Evolutionary conservation across 2,888 invertebrate species (phyloP).

Genomic region (Plusia festucae): DNA sequence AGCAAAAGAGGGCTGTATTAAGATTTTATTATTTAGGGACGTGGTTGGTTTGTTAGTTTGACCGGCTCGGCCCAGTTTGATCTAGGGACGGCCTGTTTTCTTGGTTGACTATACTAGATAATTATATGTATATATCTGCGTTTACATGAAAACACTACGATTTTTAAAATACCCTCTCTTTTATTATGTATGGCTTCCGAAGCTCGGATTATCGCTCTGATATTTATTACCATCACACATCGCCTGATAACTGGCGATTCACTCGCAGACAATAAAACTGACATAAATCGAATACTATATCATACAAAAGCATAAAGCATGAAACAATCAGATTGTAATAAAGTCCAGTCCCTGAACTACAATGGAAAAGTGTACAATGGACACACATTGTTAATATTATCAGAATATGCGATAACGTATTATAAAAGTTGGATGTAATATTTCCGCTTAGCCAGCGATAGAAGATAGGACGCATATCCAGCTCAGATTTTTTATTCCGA

Average conservation of each 20-base stretch:
- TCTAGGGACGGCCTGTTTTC: no score
- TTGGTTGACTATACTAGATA: no score
- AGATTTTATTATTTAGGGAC: no score
- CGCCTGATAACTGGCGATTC: background rate
- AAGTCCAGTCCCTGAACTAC: constrained; percentile 46
- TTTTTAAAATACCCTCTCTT: background rate
- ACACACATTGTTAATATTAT: constrained; percentile 12
- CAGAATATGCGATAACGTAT: constrained; percentile 27
- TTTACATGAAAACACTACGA: no score
- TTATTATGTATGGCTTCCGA: background rate
- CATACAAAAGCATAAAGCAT: constrained; percentile 47
- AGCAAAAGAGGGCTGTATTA: no score
- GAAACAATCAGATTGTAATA: constrained; percentile 52
- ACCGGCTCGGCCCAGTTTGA: no score
- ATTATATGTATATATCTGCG: no score
- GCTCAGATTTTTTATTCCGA: background rate
- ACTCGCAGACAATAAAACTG: background rate
- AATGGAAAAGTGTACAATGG: constrained; percentile 21
- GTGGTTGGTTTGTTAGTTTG: no score
- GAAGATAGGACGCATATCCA: no score
- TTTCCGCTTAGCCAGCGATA: constrained; percentile 12
- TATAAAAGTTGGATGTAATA: constrained; percentile 30
- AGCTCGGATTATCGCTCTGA: background rate
- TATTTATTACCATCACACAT: background rate
- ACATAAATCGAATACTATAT: constrained; percentile 24